Conservation (phyloP, 2,797 vertebrate species). For the Spinus olivaceus region DNA sequence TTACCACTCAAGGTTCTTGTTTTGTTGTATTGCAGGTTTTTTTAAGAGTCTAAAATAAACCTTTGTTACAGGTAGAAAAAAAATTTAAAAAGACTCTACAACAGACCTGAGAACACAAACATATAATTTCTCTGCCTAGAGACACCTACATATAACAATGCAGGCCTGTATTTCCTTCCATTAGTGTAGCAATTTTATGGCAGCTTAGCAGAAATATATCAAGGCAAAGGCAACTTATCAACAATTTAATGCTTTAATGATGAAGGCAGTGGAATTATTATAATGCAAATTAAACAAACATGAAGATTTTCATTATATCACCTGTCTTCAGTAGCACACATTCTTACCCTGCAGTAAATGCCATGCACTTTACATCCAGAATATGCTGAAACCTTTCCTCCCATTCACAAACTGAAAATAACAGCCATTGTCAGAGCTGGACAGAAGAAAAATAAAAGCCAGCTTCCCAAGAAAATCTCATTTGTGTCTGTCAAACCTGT, state of each 20-base stretch:
- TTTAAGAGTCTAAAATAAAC: background rate
- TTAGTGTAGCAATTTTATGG: background rate
- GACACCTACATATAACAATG: background rate
- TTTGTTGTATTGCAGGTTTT: background rate
- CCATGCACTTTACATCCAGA: background rate
- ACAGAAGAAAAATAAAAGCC: background rate
- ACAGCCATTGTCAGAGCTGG: background rate
- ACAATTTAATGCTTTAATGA: background rate
- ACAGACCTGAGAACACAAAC: background rate
- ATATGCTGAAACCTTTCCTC: background rate
- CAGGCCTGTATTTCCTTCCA: background rate
- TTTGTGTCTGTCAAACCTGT: background rate
- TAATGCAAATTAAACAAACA: background rate
- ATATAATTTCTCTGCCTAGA: background rate
- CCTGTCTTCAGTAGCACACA: background rate
- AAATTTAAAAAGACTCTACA: background rate
- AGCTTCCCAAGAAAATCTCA: background rate
- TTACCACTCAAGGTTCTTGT: background rate
- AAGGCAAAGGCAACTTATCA: background rate
- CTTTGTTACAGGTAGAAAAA: background rate
- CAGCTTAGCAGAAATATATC: background rate
- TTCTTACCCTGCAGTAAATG: background rate
- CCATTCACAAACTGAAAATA: background rate
- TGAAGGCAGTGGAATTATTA: background rate
- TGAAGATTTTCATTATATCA: background rate